Conservation (phyloP, 2,888 invertebrate species). For the Conchocele bisecta region DNA sequence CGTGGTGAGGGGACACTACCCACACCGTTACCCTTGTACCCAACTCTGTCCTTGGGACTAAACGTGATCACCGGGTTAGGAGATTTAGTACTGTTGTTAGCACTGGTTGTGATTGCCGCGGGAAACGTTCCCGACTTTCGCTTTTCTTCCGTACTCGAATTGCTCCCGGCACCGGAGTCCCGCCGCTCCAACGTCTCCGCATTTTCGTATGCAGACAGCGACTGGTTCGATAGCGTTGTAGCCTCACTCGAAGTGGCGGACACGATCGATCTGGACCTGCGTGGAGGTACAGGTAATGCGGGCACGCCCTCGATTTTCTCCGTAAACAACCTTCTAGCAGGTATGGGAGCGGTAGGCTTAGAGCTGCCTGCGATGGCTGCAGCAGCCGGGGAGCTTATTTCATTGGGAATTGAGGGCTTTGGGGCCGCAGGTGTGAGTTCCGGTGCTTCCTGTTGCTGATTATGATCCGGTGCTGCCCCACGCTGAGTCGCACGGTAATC, state of each 20-base stretch:
- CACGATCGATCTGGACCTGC: slow-evolving; percentile 39
- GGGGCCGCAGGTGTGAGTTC: slow-evolving; percentile 19
- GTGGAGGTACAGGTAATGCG: slow-evolving; percentile 35
- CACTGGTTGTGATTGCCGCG: background rate
- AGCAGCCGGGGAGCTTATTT: slow-evolving; percentile 19
- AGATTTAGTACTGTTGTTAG: slow-evolving; percentile 39
- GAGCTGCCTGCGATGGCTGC: background rate
- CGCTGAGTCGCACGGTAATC: slow-evolving; percentile 70
- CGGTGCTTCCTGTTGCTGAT: slow-evolving; percentile 25
- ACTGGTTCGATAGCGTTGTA: slow-evolving; percentile 38
- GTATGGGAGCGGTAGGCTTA: background rate
- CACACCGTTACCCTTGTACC: slow-evolving; percentile 18
- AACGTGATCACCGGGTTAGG: slow-evolving; percentile 54
- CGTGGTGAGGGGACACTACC: slow-evolving; percentile 15
- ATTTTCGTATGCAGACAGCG: slow-evolving; percentile 43
- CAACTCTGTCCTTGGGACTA: slow-evolving; percentile 54
- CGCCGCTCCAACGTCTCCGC: slow-evolving; percentile 51
- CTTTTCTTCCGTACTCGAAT: slow-evolving; percentile 50
- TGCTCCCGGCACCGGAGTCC: slow-evolving; percentile 38
- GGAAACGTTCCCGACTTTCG: slow-evolving; percentile 9
- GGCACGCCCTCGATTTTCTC: slow-evolving; percentile 38
- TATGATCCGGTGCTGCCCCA: slow-evolving; percentile 61
- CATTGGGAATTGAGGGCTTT: slow-evolving; percentile 26
- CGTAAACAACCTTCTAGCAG: slow-evolving; percentile 11
- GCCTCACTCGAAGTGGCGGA: slow-evolving; percentile 51